These are phyloP conservation scores for Bubo blakistoni DNA, from an alignment of 2,113 vertebrate species.

Conservation along the genomic window DNA sequence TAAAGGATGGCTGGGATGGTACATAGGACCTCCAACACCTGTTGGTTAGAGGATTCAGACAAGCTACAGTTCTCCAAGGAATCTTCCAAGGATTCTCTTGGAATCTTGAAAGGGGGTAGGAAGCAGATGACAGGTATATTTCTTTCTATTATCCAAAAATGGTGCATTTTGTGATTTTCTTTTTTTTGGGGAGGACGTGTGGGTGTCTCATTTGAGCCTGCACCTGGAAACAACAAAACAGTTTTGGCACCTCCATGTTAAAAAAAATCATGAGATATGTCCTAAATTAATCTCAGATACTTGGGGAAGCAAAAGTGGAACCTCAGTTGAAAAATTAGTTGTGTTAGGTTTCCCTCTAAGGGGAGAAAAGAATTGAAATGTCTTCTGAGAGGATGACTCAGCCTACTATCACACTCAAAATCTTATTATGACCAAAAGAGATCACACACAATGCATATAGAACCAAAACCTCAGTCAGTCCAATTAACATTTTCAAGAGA, in stretches of 20 bases:
- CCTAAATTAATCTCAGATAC: neutral
- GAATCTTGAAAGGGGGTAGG: neutral
- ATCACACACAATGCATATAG: neutral
- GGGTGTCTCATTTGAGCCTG: neutral
- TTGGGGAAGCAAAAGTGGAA: neutral
- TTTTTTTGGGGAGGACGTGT: fast-evolving
- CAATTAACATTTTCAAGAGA: neutral
- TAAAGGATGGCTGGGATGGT: neutral
- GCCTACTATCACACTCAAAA: neutral
- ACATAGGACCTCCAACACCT: neutral
- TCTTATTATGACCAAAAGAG: neutral
- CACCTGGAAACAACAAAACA: neutral
- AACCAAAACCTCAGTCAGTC: neutral
- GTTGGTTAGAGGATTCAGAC: neutral
- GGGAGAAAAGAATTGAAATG: neutral
- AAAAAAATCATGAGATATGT: neutral
- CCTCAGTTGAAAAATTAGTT: neutral
- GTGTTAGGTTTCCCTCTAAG: neutral
- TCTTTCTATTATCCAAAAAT: neutral
- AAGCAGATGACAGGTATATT: neutral
- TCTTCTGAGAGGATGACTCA: neutral
- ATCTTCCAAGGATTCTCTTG: neutral
- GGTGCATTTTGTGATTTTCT: neutral
- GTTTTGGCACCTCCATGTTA: fast-evolving
- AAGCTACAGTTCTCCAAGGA: neutral